Percentiles rank a stretch among this genome's conserved stretches.
These are phyloP conservation scores for Liopterus haemorrhoidalis DNA, from an alignment of 2,888 invertebrate species.

Conservation along the genomic window DNA sequence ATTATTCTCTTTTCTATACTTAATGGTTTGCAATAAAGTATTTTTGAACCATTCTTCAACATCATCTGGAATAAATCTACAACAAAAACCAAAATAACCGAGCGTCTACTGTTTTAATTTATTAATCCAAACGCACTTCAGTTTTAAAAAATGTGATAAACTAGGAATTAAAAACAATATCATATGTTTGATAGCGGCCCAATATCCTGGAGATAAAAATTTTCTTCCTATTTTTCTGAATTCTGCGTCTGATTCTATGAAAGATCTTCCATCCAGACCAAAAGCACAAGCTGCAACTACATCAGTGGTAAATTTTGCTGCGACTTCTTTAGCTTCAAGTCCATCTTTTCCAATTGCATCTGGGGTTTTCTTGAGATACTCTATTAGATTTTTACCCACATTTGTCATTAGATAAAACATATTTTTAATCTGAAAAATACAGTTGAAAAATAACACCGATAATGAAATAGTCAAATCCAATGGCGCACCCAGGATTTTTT, in stretches of 20 bases:
- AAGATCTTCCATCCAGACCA: conserved; percentile 41
- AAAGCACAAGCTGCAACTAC: conserved; percentile 43
- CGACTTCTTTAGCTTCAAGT: conserved; percentile 36
- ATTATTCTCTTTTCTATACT: conserved; percentile 41
- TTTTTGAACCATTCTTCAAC: conserved; percentile 39
- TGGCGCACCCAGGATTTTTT: no score
- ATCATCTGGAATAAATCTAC: conserved; percentile 32
- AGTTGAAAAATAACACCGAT: no score
- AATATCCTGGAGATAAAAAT: conserved; percentile 36
- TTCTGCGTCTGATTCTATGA: conserved; percentile 35
- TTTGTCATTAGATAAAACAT: conserved; percentile 45
- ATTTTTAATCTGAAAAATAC: conserved; percentile 38
- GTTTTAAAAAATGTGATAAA: conserved; percentile 28
- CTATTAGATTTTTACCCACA: conserved; percentile 41
- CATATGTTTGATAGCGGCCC: conserved; percentile 27
- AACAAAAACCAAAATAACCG: conserved; percentile 14
- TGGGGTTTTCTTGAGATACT: conserved; percentile 38
- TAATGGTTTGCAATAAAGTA: conserved; percentile 39
- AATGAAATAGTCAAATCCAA: no score
- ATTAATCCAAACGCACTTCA: conserved; percentile 18
- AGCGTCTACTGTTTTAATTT: background rate
- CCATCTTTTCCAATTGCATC: conserved; percentile 36
- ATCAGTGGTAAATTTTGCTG: conserved; percentile 37
- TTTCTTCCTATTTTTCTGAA: conserved; percentile 37
- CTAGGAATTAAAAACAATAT: conserved; percentile 33